These are phyloP conservation scores for Epirrita christyi DNA, from an alignment of 2,888 invertebrate genomes.

Conservation along the genomic window DNA sequence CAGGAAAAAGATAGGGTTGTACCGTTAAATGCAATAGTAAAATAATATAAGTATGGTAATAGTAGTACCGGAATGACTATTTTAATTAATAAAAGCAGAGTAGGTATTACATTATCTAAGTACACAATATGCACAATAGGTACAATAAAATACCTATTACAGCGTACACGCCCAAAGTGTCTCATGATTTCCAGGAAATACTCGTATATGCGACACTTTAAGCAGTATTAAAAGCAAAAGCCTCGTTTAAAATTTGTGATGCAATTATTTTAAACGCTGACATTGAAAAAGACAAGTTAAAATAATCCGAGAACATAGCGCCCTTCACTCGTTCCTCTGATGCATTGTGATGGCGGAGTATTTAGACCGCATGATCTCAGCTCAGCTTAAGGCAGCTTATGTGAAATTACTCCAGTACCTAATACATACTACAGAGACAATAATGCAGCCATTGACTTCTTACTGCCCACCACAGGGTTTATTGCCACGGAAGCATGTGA, in stretches of 20 bases:
- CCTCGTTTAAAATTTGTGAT: conserved; percentile 82
- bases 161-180: conserved; percentile 49
- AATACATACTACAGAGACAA: conserved; percentile 13
- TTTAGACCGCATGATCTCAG: conserved; percentile 75
- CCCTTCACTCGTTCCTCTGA: conserved; percentile 80
- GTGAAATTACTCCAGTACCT: conserved; percentile 48
- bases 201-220: conserved; percentile 74
- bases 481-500: neutral
- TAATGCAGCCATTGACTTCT: conserved; percentile 13
- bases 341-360: conserved; percentile 81
- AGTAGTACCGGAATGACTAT: too few species aligned
- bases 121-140: conserved; percentile 11
- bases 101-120: too few species aligned
- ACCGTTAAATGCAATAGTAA: too few species aligned
- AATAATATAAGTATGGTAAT: too few species aligned
- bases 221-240: conserved; percentile 80
- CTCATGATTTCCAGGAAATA: conserved; percentile 79
- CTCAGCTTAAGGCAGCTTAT: conserved; percentile 57
- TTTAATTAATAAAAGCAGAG: too few species aligned
- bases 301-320: conserved; percentile 81
- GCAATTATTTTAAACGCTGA: conserved; percentile 85
- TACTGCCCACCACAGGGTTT: conserved; percentile 1
- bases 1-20: too few species aligned
- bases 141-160: conserved; percentile 34
- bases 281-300: conserved; percentile 84